Percentiles rank a stretch among this genome's conserved stretches.
phyloP scores from a whole-genome alignment of 2,113 vertebrate genomes.

The Chaenocephalus aceratus region DNA sequence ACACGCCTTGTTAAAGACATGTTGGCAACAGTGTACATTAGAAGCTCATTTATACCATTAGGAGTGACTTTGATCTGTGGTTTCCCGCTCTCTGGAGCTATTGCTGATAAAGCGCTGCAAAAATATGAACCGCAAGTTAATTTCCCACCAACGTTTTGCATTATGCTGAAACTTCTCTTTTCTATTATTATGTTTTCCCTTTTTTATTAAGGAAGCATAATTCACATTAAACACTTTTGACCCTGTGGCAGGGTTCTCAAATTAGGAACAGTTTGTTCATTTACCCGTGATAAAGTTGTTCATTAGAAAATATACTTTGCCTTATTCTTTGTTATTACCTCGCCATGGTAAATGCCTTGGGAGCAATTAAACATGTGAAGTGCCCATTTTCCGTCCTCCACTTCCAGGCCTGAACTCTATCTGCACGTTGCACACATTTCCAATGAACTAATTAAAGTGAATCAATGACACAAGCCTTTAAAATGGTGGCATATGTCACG shows the following conservation, averaged over 20 bases:
- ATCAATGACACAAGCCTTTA: constrained; percentile 83
- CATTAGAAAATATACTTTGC: constrained; percentile 75
- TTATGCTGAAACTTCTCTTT: constrained; percentile 47
- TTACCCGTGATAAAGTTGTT: constrained; percentile 74
- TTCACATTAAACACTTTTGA: constrained; percentile 67
- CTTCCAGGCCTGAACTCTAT: constrained; percentile 76
- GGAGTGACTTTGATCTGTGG: constrained; percentile 60
- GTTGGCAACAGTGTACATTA: constrained; percentile 38
- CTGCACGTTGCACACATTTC: constrained; percentile 76
- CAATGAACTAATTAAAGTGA: constrained; percentile 85
- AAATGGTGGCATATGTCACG: constrained; percentile 80
- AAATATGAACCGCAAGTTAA: constrained; percentile 37
- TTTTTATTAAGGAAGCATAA: constrained; percentile 60
- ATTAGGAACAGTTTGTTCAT: constrained; percentile 76
- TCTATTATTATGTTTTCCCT: background rate
- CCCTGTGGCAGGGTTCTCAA: constrained; percentile 74
- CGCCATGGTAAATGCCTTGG: constrained; percentile 74
- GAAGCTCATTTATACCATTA: constrained; percentile 53
- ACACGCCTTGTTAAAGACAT: constrained; percentile 28
- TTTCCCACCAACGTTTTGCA: constrained; percentile 42
- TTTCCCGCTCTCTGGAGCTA: constrained; percentile 17
- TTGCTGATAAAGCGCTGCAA: background rate
- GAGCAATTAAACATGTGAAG: constrained; percentile 84
- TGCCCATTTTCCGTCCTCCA: constrained; percentile 76
- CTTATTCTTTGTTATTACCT: constrained; percentile 76